These are phyloP conservation scores for Octodon degus DNA, from an alignment of 2,113 vertebrate genomes.

Conservation along the genomic window DNA sequence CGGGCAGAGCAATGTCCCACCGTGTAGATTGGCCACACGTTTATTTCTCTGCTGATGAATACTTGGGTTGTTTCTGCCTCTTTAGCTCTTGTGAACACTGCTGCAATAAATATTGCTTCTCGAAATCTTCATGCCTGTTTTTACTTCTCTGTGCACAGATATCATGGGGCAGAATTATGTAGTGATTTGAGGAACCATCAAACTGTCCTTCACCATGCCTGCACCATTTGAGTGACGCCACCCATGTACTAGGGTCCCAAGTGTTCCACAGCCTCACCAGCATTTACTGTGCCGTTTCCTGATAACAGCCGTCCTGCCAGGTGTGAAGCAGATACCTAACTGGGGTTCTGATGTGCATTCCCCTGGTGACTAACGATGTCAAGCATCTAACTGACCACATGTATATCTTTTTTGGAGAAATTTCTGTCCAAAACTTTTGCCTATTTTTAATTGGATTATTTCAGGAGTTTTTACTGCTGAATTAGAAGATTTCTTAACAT, in stretches of 20 bases:
- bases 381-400: accelerated
- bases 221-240: neutral
- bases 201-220: neutral
- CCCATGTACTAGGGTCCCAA: accelerated
- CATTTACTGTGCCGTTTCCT: too few relatives aligned
- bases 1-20: accelerated
- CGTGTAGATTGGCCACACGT: neutral
- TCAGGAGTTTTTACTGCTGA: neutral
- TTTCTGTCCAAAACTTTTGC: neutral
- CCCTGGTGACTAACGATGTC: accelerated
- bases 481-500: neutral
- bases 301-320: accelerated
- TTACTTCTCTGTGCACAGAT: too few relatives aligned
- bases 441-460: neutral
- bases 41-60: accelerated
- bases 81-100: accelerated
- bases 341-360: neutral
- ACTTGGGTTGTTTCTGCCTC: neutral
- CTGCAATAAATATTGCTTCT: neutral
- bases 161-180: neutral
- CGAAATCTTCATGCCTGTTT: neutral
- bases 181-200: neutral
- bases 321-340: too few relatives aligned
- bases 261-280: too few relatives aligned
- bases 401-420: neutral